Base-by-base conservation (phyloP, 2,113 vertebrate species). In the Eretmochelys imbricata region DNA sequence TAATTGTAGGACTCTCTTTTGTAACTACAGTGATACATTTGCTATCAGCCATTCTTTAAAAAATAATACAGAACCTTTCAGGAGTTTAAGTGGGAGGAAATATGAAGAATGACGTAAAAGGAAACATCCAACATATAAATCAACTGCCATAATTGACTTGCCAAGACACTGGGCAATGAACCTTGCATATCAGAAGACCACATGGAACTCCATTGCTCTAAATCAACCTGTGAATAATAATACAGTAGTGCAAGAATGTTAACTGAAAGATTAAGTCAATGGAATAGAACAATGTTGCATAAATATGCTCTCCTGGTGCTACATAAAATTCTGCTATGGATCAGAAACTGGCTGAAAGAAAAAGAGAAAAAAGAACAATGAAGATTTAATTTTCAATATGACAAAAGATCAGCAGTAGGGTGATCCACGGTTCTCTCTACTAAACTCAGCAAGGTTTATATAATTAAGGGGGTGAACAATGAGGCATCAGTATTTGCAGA, bases 51-150 rank as follows among this genome's bases (percentile, higher is more conserved):
- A 85, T 92, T 94, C 83, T 93, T 95, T 81, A 42, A 88, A 84
- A 75, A 96, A 72, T 27, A 95, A 90, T 69, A 88, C 53, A 92
- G 65, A 42, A 42, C n/a, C 85, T 95, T 96, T 88, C 87, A 95
- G 83, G 57, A 89, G 57, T 0, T 0, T 31, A 84, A 78, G 87
- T 31, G 91, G 81, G 16, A 94, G 57, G 31, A 54, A 50, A 14
- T 48, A 25, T n/a, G 83, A 55, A 59, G 38, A 82, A 38, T 82
- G 81, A 82, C 42, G 25, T 59, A 88, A 89, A 75, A 95, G 83
- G 95, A 96, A 95, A 94, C 0, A 0, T 93, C 46, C 89, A 94
- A 88, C 46, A 13, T 83, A 88, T 93, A 94, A 93, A 95, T 93
- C 31, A 65, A 10, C 54, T 85, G 19, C 57, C 81, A 46, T 51